A percentile compares a stretch with the other conserved stretches of the same genome.
Evolutionary conservation across 2,888 invertebrate species (phyloP).

Genomic region (Gerris lacustris): DNA sequence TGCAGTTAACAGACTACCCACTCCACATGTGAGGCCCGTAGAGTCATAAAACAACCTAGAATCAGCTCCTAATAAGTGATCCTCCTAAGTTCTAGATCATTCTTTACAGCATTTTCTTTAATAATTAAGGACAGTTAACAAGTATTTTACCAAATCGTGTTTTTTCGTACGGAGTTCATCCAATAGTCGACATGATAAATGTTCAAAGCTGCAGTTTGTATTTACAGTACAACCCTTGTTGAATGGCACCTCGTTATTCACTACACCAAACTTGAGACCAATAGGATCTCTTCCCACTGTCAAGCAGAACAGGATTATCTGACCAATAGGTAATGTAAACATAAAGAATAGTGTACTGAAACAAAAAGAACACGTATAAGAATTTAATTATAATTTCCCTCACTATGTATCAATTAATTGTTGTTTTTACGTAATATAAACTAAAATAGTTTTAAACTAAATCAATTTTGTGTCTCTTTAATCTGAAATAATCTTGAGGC

Average conservation of each 20-base stretch:
- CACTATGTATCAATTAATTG: too few species aligned
- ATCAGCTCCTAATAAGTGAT: too few species aligned
- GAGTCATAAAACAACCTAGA: too few species aligned
- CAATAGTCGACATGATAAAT: constrained; percentile 67
- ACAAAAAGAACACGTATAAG: constrained; percentile 14
- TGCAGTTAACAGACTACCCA: too few species aligned
- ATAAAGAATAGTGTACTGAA: constrained; percentile 69
- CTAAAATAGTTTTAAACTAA: neutral
- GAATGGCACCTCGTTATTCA: constrained; percentile 59
- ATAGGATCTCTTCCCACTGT: constrained; percentile 78
- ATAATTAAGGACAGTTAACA: too few species aligned
- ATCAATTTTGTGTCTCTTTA: neutral
- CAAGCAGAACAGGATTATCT: constrained; percentile 76
- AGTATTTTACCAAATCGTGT: constrained; percentile 48
- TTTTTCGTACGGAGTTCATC: constrained; percentile 54
- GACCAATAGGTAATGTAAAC: constrained; percentile 69
- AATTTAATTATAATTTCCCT: neutral
- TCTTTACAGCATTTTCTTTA: too few species aligned
- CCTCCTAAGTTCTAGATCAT: too few species aligned
- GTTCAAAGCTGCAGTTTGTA: constrained; percentile 48
- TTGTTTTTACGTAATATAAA: neutral
- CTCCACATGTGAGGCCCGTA: too few species aligned
- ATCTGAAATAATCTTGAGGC: too few species aligned
- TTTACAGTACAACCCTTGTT: constrained; percentile 34
- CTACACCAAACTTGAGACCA: constrained; percentile 61